Conservation (phyloP, 2,888 invertebrate genomes). For the Acanthosepion esculentum region DNA sequence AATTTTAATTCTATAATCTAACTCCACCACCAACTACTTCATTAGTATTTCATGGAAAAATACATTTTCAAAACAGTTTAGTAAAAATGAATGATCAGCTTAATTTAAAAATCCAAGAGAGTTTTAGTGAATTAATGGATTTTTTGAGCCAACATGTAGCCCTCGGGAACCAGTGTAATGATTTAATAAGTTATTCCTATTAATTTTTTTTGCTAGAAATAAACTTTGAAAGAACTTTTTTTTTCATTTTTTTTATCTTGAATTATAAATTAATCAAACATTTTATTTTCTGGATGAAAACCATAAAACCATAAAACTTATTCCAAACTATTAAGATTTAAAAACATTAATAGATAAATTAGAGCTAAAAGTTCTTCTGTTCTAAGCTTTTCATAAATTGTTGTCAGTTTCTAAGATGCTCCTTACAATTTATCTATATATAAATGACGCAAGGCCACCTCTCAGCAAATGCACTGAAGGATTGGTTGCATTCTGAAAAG, state of each 20-base stretch:
- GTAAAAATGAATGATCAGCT: not conserved
- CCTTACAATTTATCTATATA: no score
- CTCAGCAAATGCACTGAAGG: not conserved
- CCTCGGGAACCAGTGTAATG: not conserved
- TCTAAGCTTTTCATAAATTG: not conserved
- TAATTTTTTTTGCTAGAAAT: not conserved
- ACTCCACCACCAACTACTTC: not conserved
- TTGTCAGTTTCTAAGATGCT: not conserved
- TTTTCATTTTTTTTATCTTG: not conserved
- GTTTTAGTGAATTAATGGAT: not conserved
- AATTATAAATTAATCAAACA: not conserved
- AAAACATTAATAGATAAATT: not conserved
- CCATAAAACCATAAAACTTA: not conserved
- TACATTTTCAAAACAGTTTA: not conserved
- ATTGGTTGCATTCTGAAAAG: not conserved
- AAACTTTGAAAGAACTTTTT: not conserved
- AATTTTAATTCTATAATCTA: not conserved
- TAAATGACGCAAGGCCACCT: not conserved
- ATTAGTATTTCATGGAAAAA: not conserved
- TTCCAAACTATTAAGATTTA: not conserved
- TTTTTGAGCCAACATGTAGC: not conserved
- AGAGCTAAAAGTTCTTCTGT: not conserved
- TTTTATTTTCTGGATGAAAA: not conserved
- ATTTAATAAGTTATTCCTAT: not conserved
- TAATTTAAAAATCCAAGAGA: not conserved